Percentiles rank a stretch among this genome's conserved stretches.
Evolutionary conservation across 2,113 vertebrate genomes (phyloP).

Genomic region (Mesoclemmys tuberculata): DNA sequence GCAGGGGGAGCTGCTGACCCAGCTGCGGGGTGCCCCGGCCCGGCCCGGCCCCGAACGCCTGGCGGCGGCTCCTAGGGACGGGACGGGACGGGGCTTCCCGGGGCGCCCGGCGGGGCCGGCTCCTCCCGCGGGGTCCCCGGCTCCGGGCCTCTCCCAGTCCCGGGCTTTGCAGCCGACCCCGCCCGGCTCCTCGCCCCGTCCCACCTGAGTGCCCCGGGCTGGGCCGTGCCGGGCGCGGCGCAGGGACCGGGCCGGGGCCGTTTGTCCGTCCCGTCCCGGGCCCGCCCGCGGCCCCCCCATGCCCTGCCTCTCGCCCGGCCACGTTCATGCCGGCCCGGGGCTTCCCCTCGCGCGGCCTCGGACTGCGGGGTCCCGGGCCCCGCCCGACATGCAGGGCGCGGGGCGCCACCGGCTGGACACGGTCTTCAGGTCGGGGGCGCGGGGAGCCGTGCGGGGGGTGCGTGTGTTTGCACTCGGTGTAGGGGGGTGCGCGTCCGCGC

Average conservation of each 20-base stretch:
- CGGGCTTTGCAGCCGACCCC: background rate
- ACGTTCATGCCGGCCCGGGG: slow-evolving; percentile 22
- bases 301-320: background rate
- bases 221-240: background rate
- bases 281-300: background rate
- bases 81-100: too few relatives aligned
- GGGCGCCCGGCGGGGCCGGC: too few relatives aligned
- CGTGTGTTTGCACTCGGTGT: background rate
- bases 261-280: background rate
- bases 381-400: slow-evolving; percentile 65
- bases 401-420: slow-evolving; percentile 58
- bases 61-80: too few relatives aligned
- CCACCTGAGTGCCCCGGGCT: background rate
- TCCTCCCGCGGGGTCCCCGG: background rate
- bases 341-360: slow-evolving; percentile 50
- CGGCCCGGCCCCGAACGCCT: too few relatives aligned
- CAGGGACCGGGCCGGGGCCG: background rate
- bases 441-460: background rate
- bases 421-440: slow-evolving; percentile 74
- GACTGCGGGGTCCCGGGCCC: background rate
- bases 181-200: background rate
- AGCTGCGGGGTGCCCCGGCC: too few relatives aligned
- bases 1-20: too few relatives aligned
- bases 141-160: background rate
- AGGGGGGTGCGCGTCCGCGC: too few relatives aligned